Conservation (phyloP, 2,113 vertebrate genomes). For the Rafetus swinhoei region DNA sequence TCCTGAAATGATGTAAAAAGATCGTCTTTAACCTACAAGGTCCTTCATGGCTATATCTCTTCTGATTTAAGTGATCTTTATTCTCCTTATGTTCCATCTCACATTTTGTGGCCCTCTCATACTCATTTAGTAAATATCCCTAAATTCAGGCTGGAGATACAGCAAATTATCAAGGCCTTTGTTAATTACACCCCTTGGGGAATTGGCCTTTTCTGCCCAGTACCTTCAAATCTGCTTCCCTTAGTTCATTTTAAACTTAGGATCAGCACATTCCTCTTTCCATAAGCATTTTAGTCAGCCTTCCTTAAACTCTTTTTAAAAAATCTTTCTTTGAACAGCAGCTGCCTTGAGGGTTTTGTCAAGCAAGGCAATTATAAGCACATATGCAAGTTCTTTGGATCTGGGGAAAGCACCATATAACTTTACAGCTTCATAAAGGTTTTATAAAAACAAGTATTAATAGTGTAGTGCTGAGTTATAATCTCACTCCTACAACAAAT, state of each 20-base stretch:
- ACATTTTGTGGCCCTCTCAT: conserved; percentile 3
- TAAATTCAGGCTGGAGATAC: conserved; percentile 30
- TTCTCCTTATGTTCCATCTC: conserved; percentile 29
- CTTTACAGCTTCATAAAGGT: neutral
- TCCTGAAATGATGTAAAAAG: conserved; percentile 1
- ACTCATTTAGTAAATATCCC: conserved; percentile 11
- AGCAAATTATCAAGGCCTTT: conserved; percentile 16
- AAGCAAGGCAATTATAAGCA: neutral
- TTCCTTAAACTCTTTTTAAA: neutral
- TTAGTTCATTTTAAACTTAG: neutral
- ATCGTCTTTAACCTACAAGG: conserved; percentile 53
- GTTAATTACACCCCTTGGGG: conserved; percentile 33
- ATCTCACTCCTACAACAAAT: neutral
- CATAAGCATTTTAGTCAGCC: neutral
- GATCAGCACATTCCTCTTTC: neutral
- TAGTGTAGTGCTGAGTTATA: neutral
- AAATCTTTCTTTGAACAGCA: neutral
- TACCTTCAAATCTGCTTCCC: neutral
- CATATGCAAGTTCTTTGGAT: neutral
- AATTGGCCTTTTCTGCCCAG: neutral
- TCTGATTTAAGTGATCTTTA: neutral
- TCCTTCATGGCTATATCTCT: conserved; percentile 47
- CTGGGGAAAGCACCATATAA: neutral
- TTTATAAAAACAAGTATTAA: neutral
- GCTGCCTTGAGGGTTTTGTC: neutral